Conservation (phyloP, 1,140 invertebrate species). For the Ceratosolen fusciceps region DNA sequence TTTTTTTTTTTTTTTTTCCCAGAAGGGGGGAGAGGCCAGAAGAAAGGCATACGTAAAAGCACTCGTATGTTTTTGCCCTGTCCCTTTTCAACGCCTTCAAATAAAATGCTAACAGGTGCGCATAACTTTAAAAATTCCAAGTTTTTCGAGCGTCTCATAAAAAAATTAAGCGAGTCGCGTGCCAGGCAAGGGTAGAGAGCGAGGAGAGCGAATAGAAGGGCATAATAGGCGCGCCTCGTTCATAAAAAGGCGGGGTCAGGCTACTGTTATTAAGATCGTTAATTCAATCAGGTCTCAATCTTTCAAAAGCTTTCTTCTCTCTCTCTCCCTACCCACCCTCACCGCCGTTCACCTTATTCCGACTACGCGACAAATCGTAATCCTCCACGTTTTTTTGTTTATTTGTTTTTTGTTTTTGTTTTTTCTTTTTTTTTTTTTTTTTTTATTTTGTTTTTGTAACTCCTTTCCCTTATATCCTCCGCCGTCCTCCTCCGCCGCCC, state of each 20-base stretch:
- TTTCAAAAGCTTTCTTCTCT: background rate
- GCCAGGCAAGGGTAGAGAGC: background rate
- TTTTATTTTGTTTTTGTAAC: too few species aligned
- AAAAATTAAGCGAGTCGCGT: constrained; percentile 26
- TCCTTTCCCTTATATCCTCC: too few species aligned
- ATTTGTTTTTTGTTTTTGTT: too few species aligned
- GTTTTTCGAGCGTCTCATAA: constrained; percentile 22
- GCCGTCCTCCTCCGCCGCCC: too few species aligned
- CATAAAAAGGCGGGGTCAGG: background rate
- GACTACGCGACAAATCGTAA: constrained; percentile 26
- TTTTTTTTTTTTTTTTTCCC: too few species aligned
- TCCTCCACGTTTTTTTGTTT: constrained; percentile 4
- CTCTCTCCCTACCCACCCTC: too few species aligned
- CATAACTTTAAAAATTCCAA: constrained; percentile 33
- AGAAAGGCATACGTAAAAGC: background rate
- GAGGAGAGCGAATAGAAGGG: background rate
- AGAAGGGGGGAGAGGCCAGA: background rate
- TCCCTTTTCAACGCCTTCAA: background rate
- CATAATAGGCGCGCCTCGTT: background rate
- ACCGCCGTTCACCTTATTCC: too few species aligned
- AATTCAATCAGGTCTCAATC: constrained; percentile 35
- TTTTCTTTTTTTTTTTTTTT: too few species aligned
- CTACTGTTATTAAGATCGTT: constrained; percentile 28
- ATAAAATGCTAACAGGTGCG: constrained; percentile 17
- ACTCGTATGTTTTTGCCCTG: constrained; percentile 5